These are phyloP conservation scores for Acholoe squamosa DNA, from an alignment of 2,888 invertebrate species.

Conservation along the genomic window DNA sequence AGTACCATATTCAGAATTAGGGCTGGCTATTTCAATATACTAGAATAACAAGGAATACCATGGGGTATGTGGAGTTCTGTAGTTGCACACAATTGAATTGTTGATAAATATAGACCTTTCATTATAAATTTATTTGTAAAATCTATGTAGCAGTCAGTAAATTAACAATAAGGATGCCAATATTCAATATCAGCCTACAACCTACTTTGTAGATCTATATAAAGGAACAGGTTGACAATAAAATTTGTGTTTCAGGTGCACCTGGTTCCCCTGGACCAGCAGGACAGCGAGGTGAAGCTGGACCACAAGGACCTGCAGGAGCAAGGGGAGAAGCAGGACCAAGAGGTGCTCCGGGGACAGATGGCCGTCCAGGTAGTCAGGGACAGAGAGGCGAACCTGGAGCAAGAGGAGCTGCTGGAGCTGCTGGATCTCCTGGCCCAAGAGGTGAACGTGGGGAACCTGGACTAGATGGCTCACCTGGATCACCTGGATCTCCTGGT, in stretches of 20 bases:
- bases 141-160: no score
- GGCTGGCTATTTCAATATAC: no score
- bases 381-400: slow-evolving; percentile 64
- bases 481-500: slow-evolving; percentile 60
- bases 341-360: slow-evolving; percentile 65
- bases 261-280: slow-evolving; percentile 51
- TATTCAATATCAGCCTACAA: no score
- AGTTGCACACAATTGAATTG: no score
- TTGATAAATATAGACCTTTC: no score
- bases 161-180: no score
- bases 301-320: slow-evolving; percentile 55
- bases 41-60: no score
- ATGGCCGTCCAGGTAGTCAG: slow-evolving; percentile 61
- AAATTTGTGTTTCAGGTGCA: neutral
- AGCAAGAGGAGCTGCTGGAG: slow-evolving; percentile 67
- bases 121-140: no score
- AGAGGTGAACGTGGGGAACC: slow-evolving; percentile 67
- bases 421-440: slow-evolving; percentile 62
- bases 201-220: no score
- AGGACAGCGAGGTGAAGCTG: slow-evolving; percentile 59
- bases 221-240: no score
- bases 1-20: no score
- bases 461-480: slow-evolving; percentile 67
- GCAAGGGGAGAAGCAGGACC: slow-evolving; percentile 67
- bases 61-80: no score